phyloP scores from a whole-genome alignment of 2,888 invertebrate species.

The Liodrosophila aerea region DNA sequence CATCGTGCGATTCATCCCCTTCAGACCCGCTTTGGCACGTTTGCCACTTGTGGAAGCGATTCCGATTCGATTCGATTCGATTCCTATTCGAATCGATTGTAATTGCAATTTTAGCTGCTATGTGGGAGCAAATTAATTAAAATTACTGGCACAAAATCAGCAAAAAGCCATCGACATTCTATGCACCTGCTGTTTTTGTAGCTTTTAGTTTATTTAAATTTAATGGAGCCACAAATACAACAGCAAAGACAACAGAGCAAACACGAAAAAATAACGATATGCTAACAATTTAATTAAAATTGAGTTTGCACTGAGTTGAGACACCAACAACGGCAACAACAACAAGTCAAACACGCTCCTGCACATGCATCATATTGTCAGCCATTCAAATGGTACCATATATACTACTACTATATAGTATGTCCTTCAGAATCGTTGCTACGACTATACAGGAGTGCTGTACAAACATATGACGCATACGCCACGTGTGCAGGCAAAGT shows the following conservation, averaged over 20 bases:
- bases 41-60: constrained; percentile 19
- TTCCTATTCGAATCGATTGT: constrained; percentile 45
- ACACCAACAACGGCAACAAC: constrained; percentile 30
- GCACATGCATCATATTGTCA: constrained; percentile 15
- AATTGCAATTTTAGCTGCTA: constrained; percentile 54
- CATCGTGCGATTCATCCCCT: not conserved
- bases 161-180: constrained; percentile 24
- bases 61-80: constrained; percentile 31
- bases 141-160: constrained; percentile 53
- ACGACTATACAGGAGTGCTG: constrained; percentile 39
- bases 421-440: constrained; percentile 36
- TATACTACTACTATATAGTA: constrained; percentile 2
- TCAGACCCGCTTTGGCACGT: constrained; percentile 15
- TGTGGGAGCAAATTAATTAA: constrained; percentile 63
- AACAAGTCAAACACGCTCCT: constrained; percentile 4
- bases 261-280: constrained; percentile 33
- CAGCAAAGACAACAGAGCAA: not conserved
- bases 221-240: constrained; percentile 36
- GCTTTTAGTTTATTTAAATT: constrained; percentile 53
- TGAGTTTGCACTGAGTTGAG: constrained; percentile 14
- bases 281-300: constrained; percentile 71
- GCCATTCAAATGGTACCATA: constrained; percentile 21
- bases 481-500: constrained; percentile 37
- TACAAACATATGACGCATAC: constrained; percentile 59
- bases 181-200: constrained; percentile 32